Evolutionary conservation across 2,113 vertebrate species (phyloP), one percentile per base, ranked within the genome.

Genomic region (Callorhinus ursinus): DNA sequence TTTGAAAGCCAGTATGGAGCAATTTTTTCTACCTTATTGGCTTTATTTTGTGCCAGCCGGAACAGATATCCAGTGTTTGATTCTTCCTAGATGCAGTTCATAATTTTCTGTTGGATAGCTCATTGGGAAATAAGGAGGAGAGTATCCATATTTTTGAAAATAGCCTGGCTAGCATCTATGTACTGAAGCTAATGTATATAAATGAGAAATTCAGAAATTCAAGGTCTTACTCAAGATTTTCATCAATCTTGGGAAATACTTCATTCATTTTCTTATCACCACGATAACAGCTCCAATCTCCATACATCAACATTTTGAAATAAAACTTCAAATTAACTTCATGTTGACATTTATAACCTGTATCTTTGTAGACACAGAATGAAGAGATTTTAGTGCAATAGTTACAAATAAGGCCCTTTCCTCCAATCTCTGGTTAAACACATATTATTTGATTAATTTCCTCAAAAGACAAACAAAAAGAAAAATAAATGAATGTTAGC

Each of bases 291-390:
- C 26, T 19, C 51, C 69, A 95, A 91, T 81, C 85, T 84, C 88
- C 59, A 84, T 71, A 83, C 14, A 76, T 89, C 77, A 83, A 72
- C 46, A 96, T 83, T 93, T 93, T 83, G 88, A 95, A 95, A 93
- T 89, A 85, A 97, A 97, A 97, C 83, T 94, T 97, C 57, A 95
- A 61, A 93, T 96, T 92, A 96, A 83, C 83, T 95, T 95, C 46
- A 91, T 67, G 19, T 93, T 61, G 61, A 95, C 46, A 95, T 89
- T 91, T 94, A 96, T 87, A 94, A 94, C n/a, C 72, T 88, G 15
- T 93, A 88, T 57, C 46, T 90, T 61, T 88, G n/a, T 28, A 87
- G 19, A 91, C 19, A 85, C 42, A 88, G 92, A 95, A 59, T 21
- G 42, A 59, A 67, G 49, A 95, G 28, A 76, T 83, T 96, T 94